Conservation (phyloP, 2,797 vertebrate species). For the Acropternis orthonyx region DNA sequence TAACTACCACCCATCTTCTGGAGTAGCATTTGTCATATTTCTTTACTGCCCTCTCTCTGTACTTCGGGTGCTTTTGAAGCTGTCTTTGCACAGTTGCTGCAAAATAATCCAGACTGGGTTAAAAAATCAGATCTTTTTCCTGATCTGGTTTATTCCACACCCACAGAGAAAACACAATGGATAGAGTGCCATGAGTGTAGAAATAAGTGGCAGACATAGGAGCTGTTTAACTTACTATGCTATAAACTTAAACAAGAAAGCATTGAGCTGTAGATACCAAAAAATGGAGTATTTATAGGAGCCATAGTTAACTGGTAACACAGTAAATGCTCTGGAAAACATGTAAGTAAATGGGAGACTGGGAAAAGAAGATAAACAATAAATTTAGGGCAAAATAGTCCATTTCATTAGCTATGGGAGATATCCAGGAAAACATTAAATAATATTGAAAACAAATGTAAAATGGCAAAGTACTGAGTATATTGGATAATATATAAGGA, state of each 20-base stretch:
- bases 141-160: background rate
- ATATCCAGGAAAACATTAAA: background rate
- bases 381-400: background rate
- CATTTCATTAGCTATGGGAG: background rate
- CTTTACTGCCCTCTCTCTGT: background rate
- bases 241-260: background rate
- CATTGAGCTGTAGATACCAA: background rate
- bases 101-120: background rate
- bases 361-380: background rate
- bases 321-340: background rate
- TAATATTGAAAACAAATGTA: background rate
- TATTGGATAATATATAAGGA: background rate
- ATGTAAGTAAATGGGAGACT: background rate
- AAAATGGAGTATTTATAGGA: background rate
- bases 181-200: background rate
- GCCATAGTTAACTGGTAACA: background rate
- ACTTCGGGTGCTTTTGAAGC: background rate
- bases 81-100: background rate
- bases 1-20: background rate
- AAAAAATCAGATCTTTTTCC: background rate
- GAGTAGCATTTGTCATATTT: background rate
- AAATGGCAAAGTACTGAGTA: background rate
- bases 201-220: background rate
- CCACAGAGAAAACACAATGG: background rate
- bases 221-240: background rate